A percentile compares a stretch with the other conserved stretches of the same genome.
phyloP scores from a whole-genome alignment of 2,113 vertebrate genomes.

The Grantiella picta region DNA sequence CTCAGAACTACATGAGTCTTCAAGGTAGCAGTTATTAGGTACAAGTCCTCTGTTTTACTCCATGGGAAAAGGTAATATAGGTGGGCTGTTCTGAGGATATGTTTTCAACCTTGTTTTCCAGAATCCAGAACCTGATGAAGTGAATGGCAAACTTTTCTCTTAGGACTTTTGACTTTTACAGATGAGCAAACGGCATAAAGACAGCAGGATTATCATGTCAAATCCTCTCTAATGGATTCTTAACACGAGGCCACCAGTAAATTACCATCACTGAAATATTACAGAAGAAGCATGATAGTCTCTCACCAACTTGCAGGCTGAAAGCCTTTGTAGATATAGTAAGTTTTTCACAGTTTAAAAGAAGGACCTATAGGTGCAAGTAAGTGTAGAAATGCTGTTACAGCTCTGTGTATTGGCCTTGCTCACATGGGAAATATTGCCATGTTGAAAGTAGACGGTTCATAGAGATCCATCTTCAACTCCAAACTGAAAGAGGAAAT shows the following conservation, averaged over 20 bases:
- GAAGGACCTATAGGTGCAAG: background rate
- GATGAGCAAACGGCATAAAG: background rate
- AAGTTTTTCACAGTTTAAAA: background rate
- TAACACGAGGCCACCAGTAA: background rate
- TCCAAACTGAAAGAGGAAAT: background rate
- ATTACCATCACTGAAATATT: background rate
- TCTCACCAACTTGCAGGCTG: background rate
- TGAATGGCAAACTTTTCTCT: background rate
- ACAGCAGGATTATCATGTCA: background rate
- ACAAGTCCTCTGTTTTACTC: background rate
- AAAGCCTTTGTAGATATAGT: background rate
- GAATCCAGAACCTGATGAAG: background rate
- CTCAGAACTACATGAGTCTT: background rate
- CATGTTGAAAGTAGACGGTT: background rate
- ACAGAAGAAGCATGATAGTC: background rate
- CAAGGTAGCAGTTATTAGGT: background rate
- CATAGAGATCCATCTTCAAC: background rate
- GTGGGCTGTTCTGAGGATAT: accelerated
- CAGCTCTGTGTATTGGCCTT: background rate
- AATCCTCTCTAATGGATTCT: background rate
- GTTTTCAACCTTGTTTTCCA: background rate
- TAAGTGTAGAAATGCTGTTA: background rate
- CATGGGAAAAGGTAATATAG: background rate
- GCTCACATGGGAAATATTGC: background rate
- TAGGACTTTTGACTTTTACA: background rate